Evolutionary conservation across 2,113 vertebrate species (phyloP).

Genomic region (Psettodes erumei): DNA sequence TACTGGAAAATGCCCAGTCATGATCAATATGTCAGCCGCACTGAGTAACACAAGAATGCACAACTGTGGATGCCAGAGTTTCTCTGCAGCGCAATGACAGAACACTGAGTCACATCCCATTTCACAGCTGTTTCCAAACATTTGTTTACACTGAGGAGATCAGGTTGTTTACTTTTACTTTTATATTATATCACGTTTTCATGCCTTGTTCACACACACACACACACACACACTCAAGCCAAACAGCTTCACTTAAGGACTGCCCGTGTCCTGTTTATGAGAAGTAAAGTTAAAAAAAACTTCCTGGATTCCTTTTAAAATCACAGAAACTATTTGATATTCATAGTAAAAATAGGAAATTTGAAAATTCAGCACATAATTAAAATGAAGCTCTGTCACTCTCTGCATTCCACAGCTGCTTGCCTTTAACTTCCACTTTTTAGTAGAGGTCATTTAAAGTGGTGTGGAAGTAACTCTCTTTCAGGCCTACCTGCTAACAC

Average conservation of each 20-base stretch:
- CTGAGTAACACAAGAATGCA: neutral
- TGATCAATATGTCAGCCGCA: neutral
- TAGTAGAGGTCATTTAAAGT: neutral
- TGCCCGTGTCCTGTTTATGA: neutral
- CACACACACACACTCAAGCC: too few species aligned
- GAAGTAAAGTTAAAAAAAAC: neutral
- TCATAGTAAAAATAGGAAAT: neutral
- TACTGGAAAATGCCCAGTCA: slow-evolving; percentile 27
- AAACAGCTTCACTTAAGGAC: neutral
- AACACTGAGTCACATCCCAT: slow-evolving; percentile 6
- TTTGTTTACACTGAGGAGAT: too few species aligned
- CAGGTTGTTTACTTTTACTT: too few species aligned
- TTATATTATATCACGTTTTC: too few species aligned
- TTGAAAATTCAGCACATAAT: neutral
- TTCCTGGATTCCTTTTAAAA: neutral
- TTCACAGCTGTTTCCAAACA: neutral
- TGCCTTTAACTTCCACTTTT: neutral
- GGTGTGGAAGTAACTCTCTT: too few species aligned
- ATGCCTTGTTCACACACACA: neutral
- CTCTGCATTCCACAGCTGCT: neutral
- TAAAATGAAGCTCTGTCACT: neutral
- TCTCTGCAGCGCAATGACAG: slow-evolving; percentile 14
- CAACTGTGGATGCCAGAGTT: neutral
- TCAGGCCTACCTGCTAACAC: too few species aligned
- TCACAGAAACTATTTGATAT: too few species aligned